Evolutionary conservation across 2,888 invertebrate species (phyloP), one percentile per base, ranked within the genome.

Genomic region (Drosophila yooni): DNA sequence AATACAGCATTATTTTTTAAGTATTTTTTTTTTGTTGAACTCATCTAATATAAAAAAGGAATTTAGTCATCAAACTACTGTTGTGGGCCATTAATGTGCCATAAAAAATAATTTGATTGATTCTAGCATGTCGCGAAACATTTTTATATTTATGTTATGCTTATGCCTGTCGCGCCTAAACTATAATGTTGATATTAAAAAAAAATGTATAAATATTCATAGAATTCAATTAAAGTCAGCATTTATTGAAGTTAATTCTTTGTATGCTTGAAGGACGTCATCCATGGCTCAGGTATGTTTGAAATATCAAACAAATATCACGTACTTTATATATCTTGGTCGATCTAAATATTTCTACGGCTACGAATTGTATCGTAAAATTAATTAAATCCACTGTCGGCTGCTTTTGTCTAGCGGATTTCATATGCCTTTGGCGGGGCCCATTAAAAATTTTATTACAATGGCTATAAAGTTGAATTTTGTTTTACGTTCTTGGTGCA

Each of bases 361-460:
- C 59, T 73, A 57, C 70, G 74, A 74, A 70, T 70, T 70, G 74
- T 53, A 76, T 70, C 76, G 70, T 76, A 57, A 74, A 83, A 73
- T 79, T 90, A 87, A 87, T 90, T 83, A 88, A 89, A 90, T 79
- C 76, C 75, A 74, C 60, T 73, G 48, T 3, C 27, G 50, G 46
- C 51, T 64, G 25, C 38, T 67, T 52, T 64, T 52, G 67, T 58
- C 66, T 75, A 54, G 65, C 70, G 60, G 66, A 74, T 89, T 89
- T 82, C 64, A 74, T 75, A 71, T 79, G 84, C 79, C 76, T 63
- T 73, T 64, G 53, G 62, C 50, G 13, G 7, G 43, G 43, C 53
- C 78, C 76, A 81, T 85, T 89, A 74, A 71, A 69, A 74, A 76
- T 87, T 84, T 87, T 88, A 87, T 87, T 88, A 76, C 76, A 62